These are phyloP conservation scores for Boloria selene DNA, from an alignment of 2,888 invertebrate genomes.

Conservation along the genomic window DNA sequence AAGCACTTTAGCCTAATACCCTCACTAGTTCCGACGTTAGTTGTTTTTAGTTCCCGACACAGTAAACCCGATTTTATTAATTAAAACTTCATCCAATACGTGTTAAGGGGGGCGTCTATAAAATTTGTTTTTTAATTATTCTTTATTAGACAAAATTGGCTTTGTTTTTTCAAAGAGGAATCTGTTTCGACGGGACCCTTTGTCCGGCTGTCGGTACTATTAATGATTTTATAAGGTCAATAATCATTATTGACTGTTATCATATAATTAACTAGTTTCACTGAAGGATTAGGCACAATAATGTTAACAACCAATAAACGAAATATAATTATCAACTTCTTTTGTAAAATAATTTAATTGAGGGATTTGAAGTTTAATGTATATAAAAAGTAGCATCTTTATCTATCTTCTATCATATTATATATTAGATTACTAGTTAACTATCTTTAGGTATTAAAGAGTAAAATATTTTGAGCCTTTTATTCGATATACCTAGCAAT, in stretches of 20 bases:
- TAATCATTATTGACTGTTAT: slow-evolving; percentile 77
- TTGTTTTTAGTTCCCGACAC: slow-evolving; percentile 25
- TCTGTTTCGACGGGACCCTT: slow-evolving; percentile 65
- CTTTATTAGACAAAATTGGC: slow-evolving; percentile 76
- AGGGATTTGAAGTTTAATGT: background rate
- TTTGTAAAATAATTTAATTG: slow-evolving; percentile 33
- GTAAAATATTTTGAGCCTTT: too few relatives aligned
- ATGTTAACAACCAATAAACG: slow-evolving; percentile 43
- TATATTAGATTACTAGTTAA: too few relatives aligned
- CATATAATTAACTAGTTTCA: slow-evolving; percentile 74
- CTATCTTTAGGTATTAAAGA: too few relatives aligned
- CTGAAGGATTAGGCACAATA: slow-evolving; percentile 53
- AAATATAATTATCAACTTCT: slow-evolving; percentile 35
- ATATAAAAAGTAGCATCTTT: too few relatives aligned
- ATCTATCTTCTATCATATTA: too few relatives aligned
- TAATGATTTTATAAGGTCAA: slow-evolving; percentile 80
- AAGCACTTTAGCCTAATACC: slow-evolving; percentile 57
- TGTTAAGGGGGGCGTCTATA: slow-evolving; percentile 71
- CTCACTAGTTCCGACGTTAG: slow-evolving; percentile 58
- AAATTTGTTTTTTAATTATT: slow-evolving; percentile 77
- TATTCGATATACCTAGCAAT: too few relatives aligned
- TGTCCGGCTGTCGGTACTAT: slow-evolving; percentile 68
- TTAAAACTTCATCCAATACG: slow-evolving; percentile 64
- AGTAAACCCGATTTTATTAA: slow-evolving; percentile 69
- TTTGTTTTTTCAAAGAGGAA: slow-evolving; percentile 70